Evolutionary conservation across 1,140 invertebrate genomes (phyloP), one percentile per base, ranked within the genome.

Genomic region (Coenobita brevimanus): DNA sequence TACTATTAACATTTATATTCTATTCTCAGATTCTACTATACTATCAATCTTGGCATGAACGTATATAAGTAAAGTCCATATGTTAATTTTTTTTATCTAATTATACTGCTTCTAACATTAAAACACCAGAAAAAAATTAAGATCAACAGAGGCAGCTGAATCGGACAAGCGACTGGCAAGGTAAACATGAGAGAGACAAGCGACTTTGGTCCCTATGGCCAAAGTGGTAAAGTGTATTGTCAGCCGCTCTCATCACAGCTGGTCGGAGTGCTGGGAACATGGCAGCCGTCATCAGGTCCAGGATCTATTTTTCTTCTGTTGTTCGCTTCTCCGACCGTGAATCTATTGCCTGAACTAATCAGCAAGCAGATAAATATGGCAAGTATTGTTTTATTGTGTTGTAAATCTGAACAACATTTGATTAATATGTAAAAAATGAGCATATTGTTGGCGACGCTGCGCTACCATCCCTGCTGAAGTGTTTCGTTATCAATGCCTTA

Each of bases 271-370:
- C 62, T 41, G 64, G 10, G 64, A 87, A 87, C 33, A 88, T 88
- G 86, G 86, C 86, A 76, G 86, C 86, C 80, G 86, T 82, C 2
- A 50, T 82, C 13, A 88, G 86, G 71, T 82, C 86, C 27, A 60
- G 38, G 27, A 88, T 88, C 57, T 82, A 62, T 82, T 88, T 88
- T 57, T 75, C 86, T 36, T 75, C 27, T 76, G 86, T 88, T 82
- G 86, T 88, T 46, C 86, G 86, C 69, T 88, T 88, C 86, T 88
- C 86, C 79, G 86, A 88, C 86, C 86, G 86, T 88, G 86, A 88
- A 88, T 88, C 86, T 82, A 82, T 82, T 82, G 86, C 80, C 79
- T 88, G 86, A 88, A 88, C 80, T 54, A 4, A 38, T 69, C 84
- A 87, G 84, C 76, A 60, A 78, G 84, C 46, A 87, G 84, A 87